Conservation (phyloP, 2,888 invertebrate species). For the Cyclophora punctaria region DNA sequence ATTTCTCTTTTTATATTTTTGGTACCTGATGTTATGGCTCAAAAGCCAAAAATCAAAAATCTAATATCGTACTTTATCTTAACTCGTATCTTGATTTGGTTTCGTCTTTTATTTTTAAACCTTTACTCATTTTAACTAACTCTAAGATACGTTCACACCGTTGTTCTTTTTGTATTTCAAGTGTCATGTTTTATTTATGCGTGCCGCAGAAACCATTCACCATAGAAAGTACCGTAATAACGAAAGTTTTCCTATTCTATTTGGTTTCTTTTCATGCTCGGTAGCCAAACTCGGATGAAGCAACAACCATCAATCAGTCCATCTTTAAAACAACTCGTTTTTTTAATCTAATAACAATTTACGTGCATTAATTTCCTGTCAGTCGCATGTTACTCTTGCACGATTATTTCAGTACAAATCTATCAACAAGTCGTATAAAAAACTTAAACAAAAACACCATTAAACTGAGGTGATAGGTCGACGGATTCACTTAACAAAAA, state of each 20-base stretch:
- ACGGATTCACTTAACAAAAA: conserved; percentile 3
- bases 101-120: too few species aligned
- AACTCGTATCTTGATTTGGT: too few species aligned
- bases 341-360: conserved; percentile 28
- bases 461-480: conserved; percentile 11
- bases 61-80: too few species aligned
- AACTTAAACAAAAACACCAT: conserved; percentile 11
- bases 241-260: not conserved
- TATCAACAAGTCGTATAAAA: conserved; percentile 5
- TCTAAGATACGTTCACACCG: too few species aligned
- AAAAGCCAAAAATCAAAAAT: too few species aligned
- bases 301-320: not conserved
- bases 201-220: too few species aligned
- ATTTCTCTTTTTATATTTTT: too few species aligned
- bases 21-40: too few species aligned
- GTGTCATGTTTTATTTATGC: too few species aligned
- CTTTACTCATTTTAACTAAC: too few species aligned
- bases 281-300: not conserved
- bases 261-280: not conserved
- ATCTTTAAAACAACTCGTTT: conserved; percentile 6
- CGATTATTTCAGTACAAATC: not conserved
- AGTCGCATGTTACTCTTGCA: conserved; percentile 27
- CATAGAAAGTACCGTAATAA: not conserved
- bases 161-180: too few species aligned
- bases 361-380: conserved; percentile 58